phyloP scores from a whole-genome alignment of 1,140 invertebrate species.

The Cotesia chilonis region DNA sequence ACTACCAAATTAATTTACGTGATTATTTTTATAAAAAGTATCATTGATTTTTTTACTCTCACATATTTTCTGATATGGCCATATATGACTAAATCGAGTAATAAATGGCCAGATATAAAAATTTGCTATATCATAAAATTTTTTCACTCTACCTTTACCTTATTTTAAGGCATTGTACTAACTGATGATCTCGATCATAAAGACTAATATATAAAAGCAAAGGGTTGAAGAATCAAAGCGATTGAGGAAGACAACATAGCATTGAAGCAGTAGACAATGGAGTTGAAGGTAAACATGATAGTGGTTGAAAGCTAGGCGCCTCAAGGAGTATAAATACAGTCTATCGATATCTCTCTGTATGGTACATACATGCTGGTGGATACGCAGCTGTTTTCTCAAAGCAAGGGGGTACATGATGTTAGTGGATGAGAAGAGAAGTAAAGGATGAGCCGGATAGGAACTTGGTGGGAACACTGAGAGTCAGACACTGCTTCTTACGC shows the following conservation, averaged over 20 bases:
- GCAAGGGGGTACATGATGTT: slow-evolving; percentile 1
- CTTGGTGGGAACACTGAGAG: slow-evolving; percentile 20
- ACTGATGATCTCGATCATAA: not conserved
- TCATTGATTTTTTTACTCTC: too few relatives aligned
- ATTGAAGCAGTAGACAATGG: slow-evolving; percentile 14
- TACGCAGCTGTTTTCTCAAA: slow-evolving; percentile 23
- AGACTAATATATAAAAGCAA: not conserved
- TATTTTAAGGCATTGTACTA: not conserved
- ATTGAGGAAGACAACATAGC: slow-evolving; percentile 2
- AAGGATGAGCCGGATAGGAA: slow-evolving; percentile 20
- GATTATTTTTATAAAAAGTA: too few relatives aligned
- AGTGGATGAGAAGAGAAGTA: not conserved
- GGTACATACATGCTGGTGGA: not conserved
- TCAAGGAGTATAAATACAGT: not conserved
- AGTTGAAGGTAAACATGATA: slow-evolving; percentile 17
- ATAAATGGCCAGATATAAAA: too few relatives aligned
- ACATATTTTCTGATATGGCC: too few relatives aligned
- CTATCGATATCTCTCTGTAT: too few relatives aligned
- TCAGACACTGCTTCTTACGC: slow-evolving; percentile 22
- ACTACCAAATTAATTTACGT: too few relatives aligned
- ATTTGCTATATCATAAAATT: too few relatives aligned
- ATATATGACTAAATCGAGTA: too few relatives aligned
- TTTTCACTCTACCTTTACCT: too few relatives aligned
- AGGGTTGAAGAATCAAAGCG: not conserved
- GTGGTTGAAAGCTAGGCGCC: slow-evolving; percentile 10